phyloP scores from a whole-genome alignment of 1,140 invertebrate genomes.

The Brevipalpus yothersi region DNA sequence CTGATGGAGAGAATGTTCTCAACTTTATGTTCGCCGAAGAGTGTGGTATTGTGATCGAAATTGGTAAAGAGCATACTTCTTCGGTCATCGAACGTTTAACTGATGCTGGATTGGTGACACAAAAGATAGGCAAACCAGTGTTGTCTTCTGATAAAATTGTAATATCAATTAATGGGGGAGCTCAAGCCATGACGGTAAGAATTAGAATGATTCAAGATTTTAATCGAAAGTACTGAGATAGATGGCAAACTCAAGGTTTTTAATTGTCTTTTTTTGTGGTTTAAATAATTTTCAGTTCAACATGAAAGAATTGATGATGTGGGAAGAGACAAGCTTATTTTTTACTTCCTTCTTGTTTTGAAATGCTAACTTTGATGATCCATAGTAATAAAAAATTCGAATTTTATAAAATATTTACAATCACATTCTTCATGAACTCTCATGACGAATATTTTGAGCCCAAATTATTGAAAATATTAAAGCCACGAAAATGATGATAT shows the following conservation, averaged over 20 bases:
- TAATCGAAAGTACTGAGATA: background rate
- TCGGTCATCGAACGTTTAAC: slow-evolving; percentile 34
- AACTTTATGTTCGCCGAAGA: slow-evolving; percentile 63
- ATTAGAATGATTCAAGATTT: background rate
- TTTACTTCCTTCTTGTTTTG: too few relatives aligned
- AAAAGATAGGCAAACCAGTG: slow-evolving; percentile 34
- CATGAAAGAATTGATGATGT: slow-evolving; percentile 30
- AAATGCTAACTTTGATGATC: too few relatives aligned
- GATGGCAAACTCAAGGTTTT: background rate
- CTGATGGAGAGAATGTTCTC: slow-evolving; percentile 1
- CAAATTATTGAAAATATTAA: too few relatives aligned
- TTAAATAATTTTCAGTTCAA: slow-evolving; percentile 21
- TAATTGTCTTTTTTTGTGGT: background rate
- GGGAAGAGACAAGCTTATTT: slow-evolving; percentile 96
- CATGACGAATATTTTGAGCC: too few relatives aligned
- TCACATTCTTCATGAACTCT: too few relatives aligned
- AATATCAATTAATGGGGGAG: slow-evolving; percentile 2
- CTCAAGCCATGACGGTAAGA: slow-evolving; percentile 2
- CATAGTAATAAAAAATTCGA: too few relatives aligned
- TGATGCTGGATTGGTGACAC: slow-evolving; percentile 32
- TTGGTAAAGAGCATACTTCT: slow-evolving; percentile 27
- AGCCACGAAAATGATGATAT: too few relatives aligned
- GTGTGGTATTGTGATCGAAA: slow-evolving; percentile 70
- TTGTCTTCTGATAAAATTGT: background rate
- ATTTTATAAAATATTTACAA: too few relatives aligned